Base-by-base conservation (phyloP, 1,140 invertebrate genomes). In the Harlomillsia oculata region DNA sequence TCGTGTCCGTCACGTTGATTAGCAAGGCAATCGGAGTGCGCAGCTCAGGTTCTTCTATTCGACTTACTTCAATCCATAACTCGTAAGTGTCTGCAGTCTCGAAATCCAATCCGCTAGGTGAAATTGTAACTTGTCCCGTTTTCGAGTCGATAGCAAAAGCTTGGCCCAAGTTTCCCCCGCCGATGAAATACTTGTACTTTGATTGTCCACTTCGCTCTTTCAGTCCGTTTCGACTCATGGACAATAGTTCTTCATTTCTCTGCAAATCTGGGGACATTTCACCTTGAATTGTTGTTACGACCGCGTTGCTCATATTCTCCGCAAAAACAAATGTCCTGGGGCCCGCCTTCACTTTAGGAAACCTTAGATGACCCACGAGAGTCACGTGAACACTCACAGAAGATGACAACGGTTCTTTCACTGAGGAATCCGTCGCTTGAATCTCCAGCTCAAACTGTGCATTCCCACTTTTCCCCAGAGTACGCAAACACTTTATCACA, bases 11-110 rank as follows among this genome's bases (percentile, higher is more conserved):
- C 0, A 97, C 85, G 68, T 89, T 88, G 20, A 96, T 82, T 37
- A 82, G 75, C 5, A 96, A 69, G 65, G 84, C 78, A 2, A 68
- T 64, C 1, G 68, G 55, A 82, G 81, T 87, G 53, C 84, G 76
- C 16, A 93, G 70, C 1, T 84, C 79, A 5, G 88, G 88, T n/a
- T 57, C 51, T 41, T 78, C 79, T 68, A 89, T 87, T 1, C 83
- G 82, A 72, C 95, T 89, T 1, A 92, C 91, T 76, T 93, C 87
- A 44, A 97, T 79, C 92, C 91, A 97, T 23, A 96, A 81, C 72
- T 91, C 84, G 70, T 93, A 94, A 16, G 82, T 72, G 16, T 82
- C 79, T 56, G 82, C 78, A 1, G 82, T 82, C 76, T 97, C 93
- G 67, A 87, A 94, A 72, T 97, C 92, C 46, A 97, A 76, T 1